Evolutionary conservation across 2,113 vertebrate genomes (phyloP).

Genomic region (Lycocorax pyrrhopterus): DNA sequence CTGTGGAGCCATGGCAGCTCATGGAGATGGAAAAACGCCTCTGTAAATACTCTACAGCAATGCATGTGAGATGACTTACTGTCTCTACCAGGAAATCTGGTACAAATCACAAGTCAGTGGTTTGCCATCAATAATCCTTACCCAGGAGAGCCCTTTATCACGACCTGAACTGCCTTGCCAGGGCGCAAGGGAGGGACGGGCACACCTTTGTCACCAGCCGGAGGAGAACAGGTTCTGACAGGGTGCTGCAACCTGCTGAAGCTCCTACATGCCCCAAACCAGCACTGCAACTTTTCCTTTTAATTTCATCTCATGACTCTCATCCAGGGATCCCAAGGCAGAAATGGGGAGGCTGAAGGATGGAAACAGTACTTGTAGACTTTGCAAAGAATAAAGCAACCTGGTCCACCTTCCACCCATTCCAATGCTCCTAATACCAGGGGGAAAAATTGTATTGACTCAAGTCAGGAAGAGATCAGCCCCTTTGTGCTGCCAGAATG

Average conservation of each 20-base stretch:
- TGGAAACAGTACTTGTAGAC: not conserved
- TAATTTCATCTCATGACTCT: not conserved
- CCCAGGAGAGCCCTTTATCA: not conserved
- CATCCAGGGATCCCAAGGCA: not conserved
- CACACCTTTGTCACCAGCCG: not conserved
- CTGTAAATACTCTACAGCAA: not conserved
- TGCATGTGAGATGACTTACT: not conserved
- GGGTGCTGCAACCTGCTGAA: fast-evolving
- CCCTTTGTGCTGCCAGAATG: not conserved
- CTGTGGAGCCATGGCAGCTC: not conserved
- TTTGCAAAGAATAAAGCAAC: conserved; percentile 5
- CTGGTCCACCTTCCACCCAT: not conserved
- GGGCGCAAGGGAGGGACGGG: not conserved
- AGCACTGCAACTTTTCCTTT: not conserved
- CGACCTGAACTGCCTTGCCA: not conserved
- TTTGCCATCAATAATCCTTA: not conserved
- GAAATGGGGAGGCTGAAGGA: not conserved
- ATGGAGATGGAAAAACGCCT: not conserved
- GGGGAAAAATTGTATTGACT: not conserved
- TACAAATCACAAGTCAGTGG: not conserved
- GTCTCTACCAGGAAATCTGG: not conserved
- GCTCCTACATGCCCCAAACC: not conserved
- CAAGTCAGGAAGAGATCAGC: not conserved
- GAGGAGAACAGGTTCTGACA: not conserved
- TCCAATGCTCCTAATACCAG: not conserved